These are phyloP conservation scores for Drosophila paramelanica DNA, from an alignment of 2,888 invertebrate species.

Conservation along the genomic window DNA sequence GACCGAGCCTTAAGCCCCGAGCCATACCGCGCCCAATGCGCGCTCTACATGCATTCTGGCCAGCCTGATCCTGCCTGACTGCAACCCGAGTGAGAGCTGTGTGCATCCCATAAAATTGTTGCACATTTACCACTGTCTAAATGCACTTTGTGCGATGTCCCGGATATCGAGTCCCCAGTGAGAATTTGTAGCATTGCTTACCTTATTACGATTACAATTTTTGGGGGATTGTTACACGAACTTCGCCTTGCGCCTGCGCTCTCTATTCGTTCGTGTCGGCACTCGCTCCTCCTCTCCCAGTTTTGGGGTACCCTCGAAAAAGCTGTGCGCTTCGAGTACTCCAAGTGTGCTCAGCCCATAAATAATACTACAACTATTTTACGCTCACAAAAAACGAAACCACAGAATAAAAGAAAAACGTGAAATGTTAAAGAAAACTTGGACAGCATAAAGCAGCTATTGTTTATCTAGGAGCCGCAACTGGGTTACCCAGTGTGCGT, in stretches of 20 bases:
- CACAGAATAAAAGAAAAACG: neutral
- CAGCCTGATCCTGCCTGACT: constrained; percentile 38
- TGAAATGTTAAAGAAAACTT: constrained; percentile 25
- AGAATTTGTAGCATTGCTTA: constrained; percentile 40
- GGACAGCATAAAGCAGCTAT: constrained; percentile 35
- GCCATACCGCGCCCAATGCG: constrained; percentile 76
- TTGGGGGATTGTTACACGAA: constrained; percentile 55
- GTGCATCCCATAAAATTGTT: constrained; percentile 65
- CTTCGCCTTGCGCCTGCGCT: constrained; percentile 69
- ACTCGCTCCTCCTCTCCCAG: constrained; percentile 34
- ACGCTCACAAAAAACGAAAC: constrained; percentile 3
- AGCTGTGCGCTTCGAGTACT: constrained; percentile 61
- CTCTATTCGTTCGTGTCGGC: constrained; percentile 17
- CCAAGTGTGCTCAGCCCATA: constrained; percentile 49
- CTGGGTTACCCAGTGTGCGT: constrained; percentile 42
- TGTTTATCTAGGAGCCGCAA: constrained; percentile 31
- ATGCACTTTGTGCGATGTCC: constrained; percentile 34
- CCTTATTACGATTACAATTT: constrained; percentile 54
- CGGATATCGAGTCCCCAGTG: constrained; percentile 32
- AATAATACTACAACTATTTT: constrained; percentile 25
- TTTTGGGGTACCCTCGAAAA: constrained; percentile 58
- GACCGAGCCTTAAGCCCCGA: constrained; percentile 52
- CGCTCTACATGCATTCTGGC: constrained; percentile 62
- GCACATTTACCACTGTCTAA: constrained; percentile 57
- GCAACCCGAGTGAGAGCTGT: constrained; percentile 1